Percentiles rank a stretch among this genome's conserved stretches.
These are phyloP conservation scores for Rhingia campestris DNA, from an alignment of 2,888 invertebrate genomes.

Conservation along the genomic window DNA sequence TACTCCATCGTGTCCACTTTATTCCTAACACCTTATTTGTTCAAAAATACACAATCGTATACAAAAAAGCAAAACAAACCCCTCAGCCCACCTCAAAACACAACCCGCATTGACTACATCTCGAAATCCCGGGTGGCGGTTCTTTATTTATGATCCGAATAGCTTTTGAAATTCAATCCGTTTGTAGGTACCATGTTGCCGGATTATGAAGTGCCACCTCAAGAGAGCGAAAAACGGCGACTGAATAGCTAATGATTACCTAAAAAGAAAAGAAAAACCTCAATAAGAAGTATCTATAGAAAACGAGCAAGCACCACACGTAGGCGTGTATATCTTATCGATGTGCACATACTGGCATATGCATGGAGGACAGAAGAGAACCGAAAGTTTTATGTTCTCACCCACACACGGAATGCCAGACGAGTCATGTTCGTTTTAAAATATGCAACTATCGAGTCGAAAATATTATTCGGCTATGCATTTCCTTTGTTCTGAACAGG, in stretches of 20 bases:
- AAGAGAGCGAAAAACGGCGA: constrained; percentile 59
- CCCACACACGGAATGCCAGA: constrained; percentile 47
- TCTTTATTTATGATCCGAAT: constrained; percentile 62
- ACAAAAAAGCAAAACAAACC: background rate
- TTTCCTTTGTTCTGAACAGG: constrained; percentile 42
- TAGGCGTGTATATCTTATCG: constrained; percentile 22
- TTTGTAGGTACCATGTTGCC: constrained; percentile 51
- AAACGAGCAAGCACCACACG: constrained; percentile 25
- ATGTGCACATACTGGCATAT: constrained; percentile 9
- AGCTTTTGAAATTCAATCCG: constrained; percentile 70
- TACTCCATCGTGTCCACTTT: background rate
- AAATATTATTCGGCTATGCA: constrained; percentile 37
- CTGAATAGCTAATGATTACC: constrained; percentile 73
- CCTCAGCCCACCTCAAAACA: background rate
- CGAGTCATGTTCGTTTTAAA: constrained; percentile 43
- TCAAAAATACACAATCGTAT: background rate
- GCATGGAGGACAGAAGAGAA: constrained; percentile 6
- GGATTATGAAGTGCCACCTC: constrained; percentile 67
- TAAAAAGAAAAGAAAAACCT: constrained; percentile 43
- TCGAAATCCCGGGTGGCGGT: constrained; percentile 57
- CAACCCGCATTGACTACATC: constrained; percentile 55
- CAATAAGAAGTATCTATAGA: constrained; percentile 13
- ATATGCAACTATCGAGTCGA: constrained; percentile 36
- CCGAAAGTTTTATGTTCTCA: constrained; percentile 37
- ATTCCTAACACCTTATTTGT: constrained; percentile 12